Base-by-base conservation (phyloP, 2,113 vertebrate species). In the Camarhynchus parvulus region DNA sequence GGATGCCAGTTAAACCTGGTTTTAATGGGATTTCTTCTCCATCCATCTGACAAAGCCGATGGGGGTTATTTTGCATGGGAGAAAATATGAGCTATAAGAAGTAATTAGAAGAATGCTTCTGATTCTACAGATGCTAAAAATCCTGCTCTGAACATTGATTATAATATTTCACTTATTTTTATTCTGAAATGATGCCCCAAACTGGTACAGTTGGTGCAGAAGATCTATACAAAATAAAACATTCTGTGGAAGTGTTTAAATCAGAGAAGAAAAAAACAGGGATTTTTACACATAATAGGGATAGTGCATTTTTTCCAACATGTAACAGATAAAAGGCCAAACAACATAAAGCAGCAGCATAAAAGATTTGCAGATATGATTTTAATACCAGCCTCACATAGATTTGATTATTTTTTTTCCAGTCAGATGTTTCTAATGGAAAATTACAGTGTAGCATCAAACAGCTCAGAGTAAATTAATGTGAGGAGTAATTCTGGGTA, bases 71-170 rank as follows among this genome's bases (percentile, higher is more conserved):
- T 81, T 56, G 8, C 21, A 11, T 0, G 0, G 37, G 44, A 83
- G 11, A 85, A 82, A 24, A 63, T 5, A 20, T 0, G 17, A 93
- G 28, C 18, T 42, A 28, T 61, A 62, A 70, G 93, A 72, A 16
- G 7, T 24, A 83, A 72, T 67, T 50, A 88, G 19, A 62, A 62
- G 6, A 69, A 79, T 33, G 13, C 30, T 76, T 61, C 20, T 87
- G 19, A 7, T 22, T 62, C 55, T 62, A n/a, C 9, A 59, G 37
- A 52, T 58, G 35, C 41, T 28, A 27, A 25, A 88, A 66, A 28
- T 33, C 18, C 58, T 50, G 25, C 46, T 78, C 37, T 81, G 15
- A 10, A 3, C 0, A 0, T 31, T 66, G 10, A 13, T 76, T 16
- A 28, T 39, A 24, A 17, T 31, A 68, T 84, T 67, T 73, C 13